Evolutionary conservation across 2,888 invertebrate genomes (phyloP).

Genomic region (Loripinus fragilis): DNA sequence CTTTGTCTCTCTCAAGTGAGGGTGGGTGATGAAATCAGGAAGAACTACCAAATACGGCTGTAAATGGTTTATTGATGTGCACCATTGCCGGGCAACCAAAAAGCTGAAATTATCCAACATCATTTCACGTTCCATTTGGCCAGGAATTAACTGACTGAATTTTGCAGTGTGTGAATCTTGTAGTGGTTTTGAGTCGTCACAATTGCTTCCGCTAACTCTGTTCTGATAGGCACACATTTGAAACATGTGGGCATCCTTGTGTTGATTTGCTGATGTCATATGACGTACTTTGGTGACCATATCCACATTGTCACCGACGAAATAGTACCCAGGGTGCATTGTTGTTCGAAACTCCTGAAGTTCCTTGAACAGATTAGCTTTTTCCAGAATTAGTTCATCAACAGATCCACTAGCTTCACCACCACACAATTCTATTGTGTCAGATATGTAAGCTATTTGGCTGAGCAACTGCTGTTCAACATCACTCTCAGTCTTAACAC

Average conservation of each 20-base stretch:
- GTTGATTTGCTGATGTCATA: conserved; percentile 40
- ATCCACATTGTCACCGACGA: conserved; percentile 57
- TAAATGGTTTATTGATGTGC: neutral
- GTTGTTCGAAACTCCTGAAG: conserved; percentile 24
- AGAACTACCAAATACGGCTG: conserved; percentile 2
- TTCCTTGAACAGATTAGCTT: neutral
- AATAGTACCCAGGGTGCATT: conserved; percentile 49
- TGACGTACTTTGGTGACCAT: conserved; percentile 46
- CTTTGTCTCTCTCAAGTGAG: conserved; percentile 22
- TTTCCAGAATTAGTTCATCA: neutral
- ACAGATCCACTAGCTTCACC: neutral
- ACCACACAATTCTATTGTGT: neutral
- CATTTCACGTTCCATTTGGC: conserved; percentile 13
- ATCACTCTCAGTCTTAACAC: neutral
- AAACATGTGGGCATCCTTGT: conserved; percentile 48
- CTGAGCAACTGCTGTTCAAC: neutral
- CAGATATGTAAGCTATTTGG: neutral
- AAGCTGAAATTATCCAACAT: conserved; percentile 18
- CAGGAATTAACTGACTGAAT: conserved; percentile 28
- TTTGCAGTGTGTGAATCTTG: conserved; percentile 18
- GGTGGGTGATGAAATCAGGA: conserved; percentile 26
- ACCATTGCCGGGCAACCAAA: conserved; percentile 23
- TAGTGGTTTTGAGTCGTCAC: conserved; percentile 29
- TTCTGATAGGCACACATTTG: conserved; percentile 46
- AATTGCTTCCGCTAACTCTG: conserved; percentile 37